phyloP scores from a whole-genome alignment of 2,797 vertebrate genomes.

The Margarornis squamiger region DNA sequence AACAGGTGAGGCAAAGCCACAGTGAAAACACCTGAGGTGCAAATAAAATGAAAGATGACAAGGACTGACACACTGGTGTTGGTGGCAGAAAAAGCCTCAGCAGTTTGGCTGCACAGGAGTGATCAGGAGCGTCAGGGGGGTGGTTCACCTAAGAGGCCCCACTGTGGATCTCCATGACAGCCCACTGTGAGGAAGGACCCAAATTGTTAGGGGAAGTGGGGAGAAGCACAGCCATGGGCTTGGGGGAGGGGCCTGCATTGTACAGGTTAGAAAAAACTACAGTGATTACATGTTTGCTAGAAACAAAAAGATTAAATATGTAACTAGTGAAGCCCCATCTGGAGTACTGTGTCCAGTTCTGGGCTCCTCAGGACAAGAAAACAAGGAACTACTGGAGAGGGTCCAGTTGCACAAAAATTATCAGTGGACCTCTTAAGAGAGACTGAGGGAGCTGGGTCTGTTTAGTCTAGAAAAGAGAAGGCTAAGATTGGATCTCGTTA shows the following conservation, averaged over 20 bases:
- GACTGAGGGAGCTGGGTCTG: background rate
- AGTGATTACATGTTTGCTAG: background rate
- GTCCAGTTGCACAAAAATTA: background rate
- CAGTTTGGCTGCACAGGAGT: too few relatives aligned
- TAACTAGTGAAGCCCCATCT: background rate
- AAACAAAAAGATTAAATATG: background rate
- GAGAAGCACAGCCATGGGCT: background rate
- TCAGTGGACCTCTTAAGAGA: background rate
- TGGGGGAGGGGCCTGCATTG: background rate
- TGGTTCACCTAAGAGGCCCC: background rate
- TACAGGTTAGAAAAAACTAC: background rate
- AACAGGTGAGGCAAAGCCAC: background rate
- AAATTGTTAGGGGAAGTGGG: fast-evolving
- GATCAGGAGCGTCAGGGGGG: fast-evolving
- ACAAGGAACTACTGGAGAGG: background rate
- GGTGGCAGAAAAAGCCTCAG: background rate
- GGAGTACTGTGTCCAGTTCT: background rate
- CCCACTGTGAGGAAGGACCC: background rate
- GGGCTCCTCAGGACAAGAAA: background rate
- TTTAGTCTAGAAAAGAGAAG: background rate
- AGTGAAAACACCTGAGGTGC: background rate
- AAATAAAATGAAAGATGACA: background rate
- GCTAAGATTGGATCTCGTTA: background rate
- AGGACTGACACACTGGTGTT: fast-evolving
- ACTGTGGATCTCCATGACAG: background rate